Conservation (phyloP, 2,113 vertebrate species). For the Neotragus moschatus region DNA sequence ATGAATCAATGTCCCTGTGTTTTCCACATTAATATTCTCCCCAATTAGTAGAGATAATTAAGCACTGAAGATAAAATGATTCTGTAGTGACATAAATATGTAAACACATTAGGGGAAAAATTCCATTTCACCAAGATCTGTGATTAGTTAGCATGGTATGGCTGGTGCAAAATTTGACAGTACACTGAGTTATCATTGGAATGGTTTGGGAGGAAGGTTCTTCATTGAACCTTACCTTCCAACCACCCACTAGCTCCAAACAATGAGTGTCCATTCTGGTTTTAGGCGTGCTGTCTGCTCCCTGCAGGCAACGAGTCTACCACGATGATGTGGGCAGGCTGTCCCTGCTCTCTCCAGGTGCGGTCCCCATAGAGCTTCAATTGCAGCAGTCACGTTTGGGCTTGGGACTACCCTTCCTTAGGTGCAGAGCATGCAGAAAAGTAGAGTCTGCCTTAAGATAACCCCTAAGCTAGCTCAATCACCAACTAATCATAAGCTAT, state of each 20-base stretch:
- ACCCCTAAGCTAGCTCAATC: background rate
- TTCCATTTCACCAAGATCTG: background rate
- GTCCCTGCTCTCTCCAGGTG: background rate
- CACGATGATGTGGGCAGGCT: accelerated
- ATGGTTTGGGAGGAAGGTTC: background rate
- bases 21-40: background rate
- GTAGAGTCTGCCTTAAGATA: background rate
- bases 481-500: background rate
- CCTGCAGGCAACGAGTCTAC: background rate
- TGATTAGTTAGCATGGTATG: background rate
- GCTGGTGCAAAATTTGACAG: background rate
- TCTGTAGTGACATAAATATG: background rate
- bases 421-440: background rate
- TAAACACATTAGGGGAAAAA: background rate
- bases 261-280: background rate
- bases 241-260: background rate
- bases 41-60: conserved; percentile 43
- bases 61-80: background rate
- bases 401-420: background rate
- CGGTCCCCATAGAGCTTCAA: accelerated
- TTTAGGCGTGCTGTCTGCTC: background rate
- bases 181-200: background rate
- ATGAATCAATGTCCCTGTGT: background rate
- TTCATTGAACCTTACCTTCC: background rate
- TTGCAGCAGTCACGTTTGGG: accelerated